These are phyloP conservation scores for Lagodon rhomboides DNA, from an alignment of 2,797 vertebrate species.

Conservation along the genomic window DNA sequence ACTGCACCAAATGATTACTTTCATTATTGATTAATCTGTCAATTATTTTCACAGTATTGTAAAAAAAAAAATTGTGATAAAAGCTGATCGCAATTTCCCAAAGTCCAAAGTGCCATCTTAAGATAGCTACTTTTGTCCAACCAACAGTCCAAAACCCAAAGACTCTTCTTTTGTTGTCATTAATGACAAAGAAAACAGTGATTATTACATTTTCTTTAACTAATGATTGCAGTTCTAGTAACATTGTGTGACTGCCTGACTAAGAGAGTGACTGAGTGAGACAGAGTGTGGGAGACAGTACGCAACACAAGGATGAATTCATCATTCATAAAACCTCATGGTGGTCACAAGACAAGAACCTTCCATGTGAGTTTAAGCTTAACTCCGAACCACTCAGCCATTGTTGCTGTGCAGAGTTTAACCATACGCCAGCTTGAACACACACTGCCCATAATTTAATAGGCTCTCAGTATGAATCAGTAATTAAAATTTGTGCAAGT, in stretches of 20 bases:
- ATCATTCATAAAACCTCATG: slow-evolving; percentile 11
- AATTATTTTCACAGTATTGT: too few species aligned
- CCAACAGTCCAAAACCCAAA: too few species aligned
- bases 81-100: too few species aligned
- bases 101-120: too few species aligned
- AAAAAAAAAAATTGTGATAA: too few species aligned
- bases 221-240: too few species aligned
- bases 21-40: too few species aligned
- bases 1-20: too few species aligned
- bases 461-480: slow-evolving; percentile 56
- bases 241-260: slow-evolving; percentile 5
- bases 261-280: not conserved
- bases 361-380: slow-evolving; percentile 16
- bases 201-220: too few species aligned
- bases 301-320: slow-evolving; percentile 10
- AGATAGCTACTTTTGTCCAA: too few species aligned
- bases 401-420: slow-evolving; percentile 34
- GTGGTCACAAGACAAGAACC: slow-evolving; percentile 22
- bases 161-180: too few species aligned
- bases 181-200: too few species aligned
- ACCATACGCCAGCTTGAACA: slow-evolving; percentile 37
- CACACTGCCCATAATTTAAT: slow-evolving; percentile 66
- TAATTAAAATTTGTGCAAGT: slow-evolving; percentile 80
- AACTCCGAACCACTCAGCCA: slow-evolving; percentile 29
- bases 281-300: not conserved